Conservation (phyloP, 2,888 invertebrate genomes). For the Erynnis tages region DNA sequence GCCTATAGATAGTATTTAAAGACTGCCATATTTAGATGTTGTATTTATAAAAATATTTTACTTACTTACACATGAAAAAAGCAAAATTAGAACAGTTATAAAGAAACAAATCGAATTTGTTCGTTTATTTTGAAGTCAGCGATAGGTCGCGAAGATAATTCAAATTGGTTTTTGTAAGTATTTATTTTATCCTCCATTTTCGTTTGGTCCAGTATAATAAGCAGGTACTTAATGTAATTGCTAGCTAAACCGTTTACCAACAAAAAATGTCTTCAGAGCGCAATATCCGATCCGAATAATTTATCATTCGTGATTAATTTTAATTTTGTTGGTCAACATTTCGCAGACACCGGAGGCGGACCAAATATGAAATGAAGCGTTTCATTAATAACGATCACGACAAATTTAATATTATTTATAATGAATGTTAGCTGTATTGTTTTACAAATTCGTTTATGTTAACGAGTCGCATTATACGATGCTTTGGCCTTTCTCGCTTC, state of each 20-base stretch:
- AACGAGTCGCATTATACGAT: background rate
- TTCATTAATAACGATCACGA: conserved; percentile 9
- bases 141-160: conserved; percentile 13
- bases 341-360: background rate
- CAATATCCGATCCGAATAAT: conserved; percentile 6
- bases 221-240: conserved; percentile 9
- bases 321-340: conserved; percentile 21
- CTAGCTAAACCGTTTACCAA: conserved; percentile 5
- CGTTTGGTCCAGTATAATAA: conserved; percentile 19
- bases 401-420: background rate
- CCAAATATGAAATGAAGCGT: conserved; percentile 9
- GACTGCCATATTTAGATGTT: too few species aligned
- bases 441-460: conserved; percentile 1
- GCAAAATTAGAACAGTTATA: background rate
- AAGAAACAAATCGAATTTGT: background rate
- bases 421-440: conserved; percentile 6
- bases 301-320: conserved; percentile 20
- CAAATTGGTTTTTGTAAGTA: conserved; percentile 19
- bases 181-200: conserved; percentile 9
- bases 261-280: background rate
- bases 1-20: too few species aligned
- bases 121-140: conserved; percentile 4
- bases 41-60: background rate
- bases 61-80: background rate
- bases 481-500: background rate